Evolutionary conservation across 2,888 invertebrate genomes (phyloP).

Genomic region (Eustalomyia histrio): DNA sequence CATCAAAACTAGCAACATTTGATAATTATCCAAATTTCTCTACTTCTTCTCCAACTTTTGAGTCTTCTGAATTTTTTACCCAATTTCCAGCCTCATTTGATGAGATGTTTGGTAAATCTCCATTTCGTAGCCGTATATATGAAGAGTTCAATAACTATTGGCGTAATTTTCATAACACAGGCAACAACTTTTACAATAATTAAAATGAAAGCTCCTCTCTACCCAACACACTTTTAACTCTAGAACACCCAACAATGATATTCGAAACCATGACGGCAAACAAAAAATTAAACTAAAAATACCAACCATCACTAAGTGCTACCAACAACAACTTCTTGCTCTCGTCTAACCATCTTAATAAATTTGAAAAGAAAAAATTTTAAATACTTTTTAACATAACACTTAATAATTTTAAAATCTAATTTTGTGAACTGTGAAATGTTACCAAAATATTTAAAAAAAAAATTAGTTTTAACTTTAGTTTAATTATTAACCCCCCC

Average conservation of each 20-base stretch:
- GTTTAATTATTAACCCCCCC: constrained; percentile 27
- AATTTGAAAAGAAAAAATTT: background rate
- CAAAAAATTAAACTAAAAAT: background rate
- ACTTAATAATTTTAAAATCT: constrained; percentile 1
- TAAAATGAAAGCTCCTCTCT: constrained; percentile 15
- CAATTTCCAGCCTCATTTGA: constrained; percentile 68
- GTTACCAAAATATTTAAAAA: constrained; percentile 37
- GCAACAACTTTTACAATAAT: constrained; percentile 53
- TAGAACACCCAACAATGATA: constrained; percentile 9
- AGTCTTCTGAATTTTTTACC: constrained; percentile 60
- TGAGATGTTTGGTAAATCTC: constrained; percentile 74
- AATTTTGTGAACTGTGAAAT: constrained; percentile 51
- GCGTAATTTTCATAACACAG: constrained; percentile 72
- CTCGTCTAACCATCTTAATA: background rate
- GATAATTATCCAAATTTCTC: constrained; percentile 43
- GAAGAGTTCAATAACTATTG: constrained; percentile 76
- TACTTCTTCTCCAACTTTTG: constrained; percentile 64
- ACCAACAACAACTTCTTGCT: background rate
- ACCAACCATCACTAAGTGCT: background rate
- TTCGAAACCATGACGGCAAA: constrained; percentile 26
- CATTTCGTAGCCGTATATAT: constrained; percentile 72
- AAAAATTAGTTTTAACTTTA: constrained; percentile 22
- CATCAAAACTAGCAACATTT: constrained; percentile 40
- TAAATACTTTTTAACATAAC: background rate
- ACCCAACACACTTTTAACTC: constrained; percentile 21